Percentiles rank a stretch among this genome's conserved stretches.
These are phyloP conservation scores for Sphaerophoria rueppellii DNA, from an alignment of 2,888 invertebrate species.

Conservation along the genomic window DNA sequence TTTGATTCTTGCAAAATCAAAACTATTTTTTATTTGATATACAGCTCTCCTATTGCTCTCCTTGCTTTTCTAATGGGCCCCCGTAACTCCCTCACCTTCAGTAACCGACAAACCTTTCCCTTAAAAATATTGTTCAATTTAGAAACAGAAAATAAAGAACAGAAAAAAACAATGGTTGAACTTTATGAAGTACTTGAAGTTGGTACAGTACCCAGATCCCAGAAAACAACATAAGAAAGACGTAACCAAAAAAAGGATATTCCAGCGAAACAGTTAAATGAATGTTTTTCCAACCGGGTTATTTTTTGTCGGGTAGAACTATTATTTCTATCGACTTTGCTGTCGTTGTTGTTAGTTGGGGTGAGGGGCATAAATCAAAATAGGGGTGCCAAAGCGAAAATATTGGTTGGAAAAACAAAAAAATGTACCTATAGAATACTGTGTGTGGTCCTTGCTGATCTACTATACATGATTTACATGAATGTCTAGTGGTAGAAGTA, in stretches of 20 bases:
- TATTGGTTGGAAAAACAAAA: constrained; percentile 34
- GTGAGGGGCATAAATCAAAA: neutral
- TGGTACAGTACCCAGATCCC: constrained; percentile 45
- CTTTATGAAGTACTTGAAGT: constrained; percentile 71
- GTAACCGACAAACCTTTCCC: neutral
- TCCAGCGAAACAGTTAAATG: constrained; percentile 57
- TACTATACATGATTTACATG: too few relatives aligned
- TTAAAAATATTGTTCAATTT: constrained; percentile 63
- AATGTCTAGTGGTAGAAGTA: too few relatives aligned
- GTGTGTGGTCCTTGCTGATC: too few relatives aligned
- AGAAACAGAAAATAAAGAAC: constrained; percentile 56
- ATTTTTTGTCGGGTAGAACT: constrained; percentile 61
- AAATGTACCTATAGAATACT: too few relatives aligned
- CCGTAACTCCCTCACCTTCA: neutral
- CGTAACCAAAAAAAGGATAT: constrained; percentile 45
- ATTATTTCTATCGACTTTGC: constrained; percentile 57
- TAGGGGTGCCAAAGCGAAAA: constrained; percentile 26
- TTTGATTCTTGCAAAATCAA: neutral
- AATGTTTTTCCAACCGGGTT: constrained; percentile 69
- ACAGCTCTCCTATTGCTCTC: neutral
- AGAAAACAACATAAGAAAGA: constrained; percentile 57
- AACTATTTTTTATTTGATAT: constrained; percentile 19
- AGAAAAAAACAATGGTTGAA: constrained; percentile 62
- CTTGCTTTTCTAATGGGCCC: neutral
- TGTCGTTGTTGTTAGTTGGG: neutral